phyloP scores from a whole-genome alignment of 1,140 invertebrate species.

The Neomicropteryx cornuta region DNA sequence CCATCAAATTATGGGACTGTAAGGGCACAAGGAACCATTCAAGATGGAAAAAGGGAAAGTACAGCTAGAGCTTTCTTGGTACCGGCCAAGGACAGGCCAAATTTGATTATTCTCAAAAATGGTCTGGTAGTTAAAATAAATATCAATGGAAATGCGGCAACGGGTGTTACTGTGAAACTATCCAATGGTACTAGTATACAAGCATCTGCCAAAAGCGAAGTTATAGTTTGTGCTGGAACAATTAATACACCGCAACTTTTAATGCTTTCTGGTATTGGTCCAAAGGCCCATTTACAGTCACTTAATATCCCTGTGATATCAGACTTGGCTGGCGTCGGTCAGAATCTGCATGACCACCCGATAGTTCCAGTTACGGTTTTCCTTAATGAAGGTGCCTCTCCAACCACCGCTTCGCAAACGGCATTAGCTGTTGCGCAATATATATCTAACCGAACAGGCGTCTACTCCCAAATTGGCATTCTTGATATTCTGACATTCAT shows the following conservation, averaged over 20 bases:
- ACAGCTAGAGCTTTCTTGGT: constrained; percentile 46
- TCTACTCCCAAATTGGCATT: constrained; percentile 17
- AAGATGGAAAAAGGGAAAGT: constrained; percentile 46
- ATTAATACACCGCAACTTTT: constrained; percentile 40
- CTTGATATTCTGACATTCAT: constrained; percentile 21
- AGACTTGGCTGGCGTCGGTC: constrained; percentile 53
- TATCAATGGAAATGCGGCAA: constrained; percentile 18
- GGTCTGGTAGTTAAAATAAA: constrained; percentile 37
- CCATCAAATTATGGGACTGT: constrained; percentile 27
- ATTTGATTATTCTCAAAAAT: constrained; percentile 54
- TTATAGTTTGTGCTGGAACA: constrained; percentile 37
- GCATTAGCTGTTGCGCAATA: constrained; percentile 21
- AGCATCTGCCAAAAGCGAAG: constrained; percentile 32
- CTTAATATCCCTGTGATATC: constrained; percentile 35
- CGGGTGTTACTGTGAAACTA: constrained; percentile 24
- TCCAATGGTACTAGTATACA: constrained; percentile 16
- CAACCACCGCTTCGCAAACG: constrained; percentile 9
- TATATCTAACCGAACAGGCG: constrained; percentile 22
- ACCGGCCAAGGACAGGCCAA: constrained; percentile 40
- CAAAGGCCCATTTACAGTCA: constrained; percentile 23
- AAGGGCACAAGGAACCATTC: constrained; percentile 23
- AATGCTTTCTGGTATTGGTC: constrained; percentile 33
- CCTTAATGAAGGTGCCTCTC: constrained; percentile 15
- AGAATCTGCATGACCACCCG: constrained; percentile 54
- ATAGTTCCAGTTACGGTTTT: constrained; percentile 20